Base-by-base conservation (phyloP, 1,140 invertebrate species). In the Apis cerana region DNA sequence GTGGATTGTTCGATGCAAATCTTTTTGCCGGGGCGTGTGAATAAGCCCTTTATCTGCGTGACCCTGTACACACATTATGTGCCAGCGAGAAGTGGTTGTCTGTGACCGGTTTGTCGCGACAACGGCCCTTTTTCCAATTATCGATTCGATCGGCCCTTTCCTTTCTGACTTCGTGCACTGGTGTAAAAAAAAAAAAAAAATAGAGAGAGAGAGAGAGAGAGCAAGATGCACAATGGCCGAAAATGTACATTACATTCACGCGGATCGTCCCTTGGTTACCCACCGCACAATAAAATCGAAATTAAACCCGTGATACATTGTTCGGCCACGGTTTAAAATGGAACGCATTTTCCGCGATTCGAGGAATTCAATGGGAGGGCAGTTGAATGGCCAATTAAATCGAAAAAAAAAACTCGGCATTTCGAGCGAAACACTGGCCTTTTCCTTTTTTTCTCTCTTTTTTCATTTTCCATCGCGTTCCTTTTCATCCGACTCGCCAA, bases 81-180 rank as follows among this genome's bases (percentile, higher is more conserved):
- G 64, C 64, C 64, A 56, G 61, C 56, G 13, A 76, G n/a, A 78
- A 89, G 58, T 67, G 82, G 74, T 54, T 82, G 83, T 85, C 75
- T 65, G 76, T 69, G 83, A 68, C 74, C 59, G 69, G 83, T 85
- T 77, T 33, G 62, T 48, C 68, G 74, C 50, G 78, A 83, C 84
- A 89, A 89, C 88, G 69, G 72, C 74, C 82, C 88, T 89, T 89
- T 89, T 89, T 89, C 80, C 88, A 89, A 87, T 89, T 88, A 88
- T 88, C 83, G 83, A 85, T 82, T 88, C 83, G 76, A 88, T 88
- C 86, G 76, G 59, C 52, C 80, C 80, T 77, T 88, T 75, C 69
- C 82, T 75, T 70, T 52, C 70, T 83, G 74, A 75, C 54, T 68
- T 13, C 48, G 56, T 15, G 72, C 72, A 9, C 61, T 23, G 43